phyloP scores from a whole-genome alignment of 2,888 invertebrate genomes.

The Patella depressa region DNA sequence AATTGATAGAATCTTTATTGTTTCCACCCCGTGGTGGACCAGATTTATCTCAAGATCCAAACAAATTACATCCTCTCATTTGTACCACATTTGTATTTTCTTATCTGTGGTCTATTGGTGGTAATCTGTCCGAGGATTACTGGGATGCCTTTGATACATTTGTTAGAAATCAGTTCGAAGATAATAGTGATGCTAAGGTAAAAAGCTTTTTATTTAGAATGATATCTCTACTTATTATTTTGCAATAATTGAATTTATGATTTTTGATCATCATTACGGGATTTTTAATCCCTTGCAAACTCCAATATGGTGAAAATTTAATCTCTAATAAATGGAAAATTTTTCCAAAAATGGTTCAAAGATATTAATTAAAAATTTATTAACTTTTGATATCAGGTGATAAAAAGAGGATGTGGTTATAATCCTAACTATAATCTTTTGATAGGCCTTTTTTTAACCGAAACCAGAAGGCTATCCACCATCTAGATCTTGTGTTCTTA shows the following conservation, averaged over 20 bases:
- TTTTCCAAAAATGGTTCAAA: too few species aligned
- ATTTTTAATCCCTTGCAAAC: too few species aligned
- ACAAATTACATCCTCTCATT: constrained; percentile 77
- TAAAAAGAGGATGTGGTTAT: too few species aligned
- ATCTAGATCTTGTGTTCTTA: too few species aligned
- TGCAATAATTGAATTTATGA: background rate
- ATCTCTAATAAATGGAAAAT: too few species aligned
- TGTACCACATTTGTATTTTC: constrained; percentile 86
- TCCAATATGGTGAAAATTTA: too few species aligned
- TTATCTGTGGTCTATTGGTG: constrained; percentile 89
- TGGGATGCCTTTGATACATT: constrained; percentile 81
- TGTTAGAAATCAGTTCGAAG: constrained; percentile 80
- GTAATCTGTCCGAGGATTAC: constrained; percentile 82
- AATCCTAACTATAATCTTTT: too few species aligned
- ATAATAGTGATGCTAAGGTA: constrained; percentile 79
- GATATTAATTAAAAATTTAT: too few species aligned
- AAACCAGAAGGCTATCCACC: too few species aligned
- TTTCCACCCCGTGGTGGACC: constrained; percentile 76
- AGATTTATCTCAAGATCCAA: constrained; percentile 76
- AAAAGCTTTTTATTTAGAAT: background rate
- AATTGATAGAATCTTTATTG: constrained; percentile 81
- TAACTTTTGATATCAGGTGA: too few species aligned
- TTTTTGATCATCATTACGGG: background rate
- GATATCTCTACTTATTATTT: background rate
- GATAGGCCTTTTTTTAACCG: too few species aligned